These are phyloP conservation scores for Staurois parvus DNA, from an alignment of 2,797 vertebrate species.

Conservation along the genomic window DNA sequence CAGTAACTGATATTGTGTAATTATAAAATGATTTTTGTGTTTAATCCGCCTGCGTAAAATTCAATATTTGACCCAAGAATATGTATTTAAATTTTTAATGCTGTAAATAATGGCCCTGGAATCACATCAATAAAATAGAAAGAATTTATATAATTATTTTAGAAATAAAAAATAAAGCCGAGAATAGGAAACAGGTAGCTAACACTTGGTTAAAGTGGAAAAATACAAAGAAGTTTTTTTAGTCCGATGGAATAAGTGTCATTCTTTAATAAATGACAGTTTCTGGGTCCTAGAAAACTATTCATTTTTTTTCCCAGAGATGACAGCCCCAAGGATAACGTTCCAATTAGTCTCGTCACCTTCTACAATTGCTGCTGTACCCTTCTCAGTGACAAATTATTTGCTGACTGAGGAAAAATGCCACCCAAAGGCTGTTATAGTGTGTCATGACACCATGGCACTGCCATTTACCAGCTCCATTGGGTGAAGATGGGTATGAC, in stretches of 20 bases:
- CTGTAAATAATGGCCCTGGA: not conserved
- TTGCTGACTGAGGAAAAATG: conserved; percentile 2
- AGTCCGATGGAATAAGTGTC: not conserved
- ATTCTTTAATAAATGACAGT: not conserved
- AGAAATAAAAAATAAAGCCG: not conserved
- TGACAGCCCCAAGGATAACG: conserved; percentile 21
- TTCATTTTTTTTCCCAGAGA: not conserved
- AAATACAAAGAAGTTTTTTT: not conserved
- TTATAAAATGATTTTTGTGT: not conserved
- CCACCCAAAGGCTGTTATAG: not conserved
- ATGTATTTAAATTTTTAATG: not conserved
- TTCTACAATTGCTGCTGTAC: not conserved
- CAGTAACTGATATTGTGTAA: not conserved
- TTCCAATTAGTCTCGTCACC: conserved; percentile 19
- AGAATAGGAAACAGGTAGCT: not conserved
- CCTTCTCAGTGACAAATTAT: conserved; percentile 16
- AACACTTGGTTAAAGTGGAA: not conserved
- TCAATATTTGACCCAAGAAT: not conserved
- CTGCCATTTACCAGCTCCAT: conserved; percentile 18
- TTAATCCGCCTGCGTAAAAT: not conserved
- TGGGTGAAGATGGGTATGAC: not conserved
- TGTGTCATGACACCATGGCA: conserved; percentile 24
- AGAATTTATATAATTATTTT: not conserved
- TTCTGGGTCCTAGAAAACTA: not conserved
- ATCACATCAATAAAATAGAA: not conserved